phyloP scores from a whole-genome alignment of 2,888 invertebrate genomes.

The Melanotus villosus region DNA sequence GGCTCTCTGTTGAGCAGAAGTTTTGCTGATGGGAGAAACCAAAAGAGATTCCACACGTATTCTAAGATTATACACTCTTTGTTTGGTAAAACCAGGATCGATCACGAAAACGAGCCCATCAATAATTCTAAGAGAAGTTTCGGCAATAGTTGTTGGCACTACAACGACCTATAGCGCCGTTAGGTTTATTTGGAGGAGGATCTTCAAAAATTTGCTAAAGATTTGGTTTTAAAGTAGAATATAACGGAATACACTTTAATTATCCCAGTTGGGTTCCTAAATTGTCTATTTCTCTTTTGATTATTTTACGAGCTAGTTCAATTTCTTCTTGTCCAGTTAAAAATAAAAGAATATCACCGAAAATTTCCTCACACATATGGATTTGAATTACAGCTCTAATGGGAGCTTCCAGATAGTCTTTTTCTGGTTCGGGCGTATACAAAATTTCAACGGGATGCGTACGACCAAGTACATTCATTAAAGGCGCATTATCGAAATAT shows the following conservation, averaged over 20 bases:
- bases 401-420: conserved; percentile 98
- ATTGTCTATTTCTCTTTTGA: conserved; percentile 96
- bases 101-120: conserved; percentile 99
- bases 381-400: conserved; percentile 96
- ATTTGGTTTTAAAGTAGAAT: conserved; percentile 98
- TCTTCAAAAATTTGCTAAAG: conserved; percentile 97
- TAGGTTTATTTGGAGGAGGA: conserved; percentile 90
- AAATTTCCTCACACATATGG: conserved; percentile 94
- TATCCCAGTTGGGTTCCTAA: conserved; percentile 96
- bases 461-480: conserved; percentile 98
- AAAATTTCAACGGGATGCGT: conserved; percentile 98
- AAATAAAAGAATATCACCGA: conserved; percentile 94
- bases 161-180: conserved; percentile 88
- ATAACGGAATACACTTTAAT: conserved; percentile 97
- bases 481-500: conserved; percentile 98
- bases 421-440: conserved; percentile 98
- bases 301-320: conserved; percentile 98
- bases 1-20: conserved; percentile 96
- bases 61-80: conserved; percentile 85
- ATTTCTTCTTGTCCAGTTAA: conserved; percentile 89
- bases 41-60: conserved; percentile 96
- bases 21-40: conserved; percentile 99
- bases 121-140: conserved; percentile 98
- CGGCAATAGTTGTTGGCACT: conserved; percentile 99
- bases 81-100: conserved; percentile 99